Base-by-base conservation (phyloP, 2,888 invertebrate genomes). In the Heteromyza rotundicornis region DNA sequence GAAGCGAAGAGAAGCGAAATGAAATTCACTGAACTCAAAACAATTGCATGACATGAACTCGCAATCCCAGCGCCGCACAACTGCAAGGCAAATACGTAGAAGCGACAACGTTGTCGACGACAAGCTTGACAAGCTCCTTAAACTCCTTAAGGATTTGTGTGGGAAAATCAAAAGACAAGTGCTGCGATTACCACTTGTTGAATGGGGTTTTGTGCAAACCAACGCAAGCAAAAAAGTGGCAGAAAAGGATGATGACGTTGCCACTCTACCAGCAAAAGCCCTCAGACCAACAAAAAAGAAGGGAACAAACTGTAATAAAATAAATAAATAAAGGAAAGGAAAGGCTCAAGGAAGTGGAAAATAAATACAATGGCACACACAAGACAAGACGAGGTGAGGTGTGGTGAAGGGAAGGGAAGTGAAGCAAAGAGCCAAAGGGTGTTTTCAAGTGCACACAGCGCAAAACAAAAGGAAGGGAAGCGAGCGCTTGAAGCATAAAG, bases 181-280 rank as follows among this genome's bases (percentile, higher is more conserved):
- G 53, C 63, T 64, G 66, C 69, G 72, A 71, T 73, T 75, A 70
- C 67, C 78, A 77, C 76, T 77, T 77, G 76, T 77, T 77, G 77
- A 76, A 65, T 66, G 66, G 69, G 64, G 17, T 55, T 52, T 20
- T n/a, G 52, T 23, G 59, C 51, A 35, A n/a, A n/a, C n/a, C n/a
- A n/a, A n/a, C n/a, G n/a, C n/a, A n/a, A n/a, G n/a, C n/a, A n/a
- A n/a, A n/a, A n/a, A n/a, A n/a, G n/a, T n/a, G n/a, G n/a, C n/a
- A n/a, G n/a, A n/a, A 73, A 73, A 70, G 74, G n/a, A n/a, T n/a
- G 68, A 73, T 75, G 75, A 74, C 23, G 10, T 50, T 23, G 23
- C 20, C n/a, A n/a, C n/a, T n/a, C n/a, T n/a, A 47, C 47, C 16
- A n/a, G 32, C 32, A 8, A 32, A 32, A 32, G 32, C 32, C 32